Evolutionary conservation across 2,888 invertebrate species (phyloP).

Genomic region (Resseliella maxima): DNA sequence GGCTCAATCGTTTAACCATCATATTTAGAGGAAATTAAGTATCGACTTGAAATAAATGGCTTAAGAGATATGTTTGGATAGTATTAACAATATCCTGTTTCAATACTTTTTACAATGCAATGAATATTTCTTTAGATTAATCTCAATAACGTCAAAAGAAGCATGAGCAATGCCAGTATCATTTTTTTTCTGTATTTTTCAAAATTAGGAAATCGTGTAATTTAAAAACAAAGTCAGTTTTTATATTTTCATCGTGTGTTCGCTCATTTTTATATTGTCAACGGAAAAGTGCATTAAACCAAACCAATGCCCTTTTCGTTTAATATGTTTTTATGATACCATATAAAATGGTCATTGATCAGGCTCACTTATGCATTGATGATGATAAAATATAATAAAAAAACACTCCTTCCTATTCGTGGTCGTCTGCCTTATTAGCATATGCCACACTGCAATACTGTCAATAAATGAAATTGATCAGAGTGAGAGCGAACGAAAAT

Average conservation of each 20-base stretch:
- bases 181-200: not conserved
- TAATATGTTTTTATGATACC: not conserved
- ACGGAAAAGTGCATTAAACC: not conserved
- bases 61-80: not conserved
- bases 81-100: conserved; percentile 21
- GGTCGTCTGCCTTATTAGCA: conserved; percentile 34
- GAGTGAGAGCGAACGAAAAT: not conserved
- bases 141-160: not conserved
- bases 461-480: not conserved
- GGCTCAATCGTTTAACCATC: not conserved
- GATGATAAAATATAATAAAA: not conserved
- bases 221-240: not conserved
- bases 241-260: not conserved
- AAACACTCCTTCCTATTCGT: conserved; percentile 48
- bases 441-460: not conserved
- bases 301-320: not conserved
- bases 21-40: not conserved
- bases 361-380: conserved; percentile 21
- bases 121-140: no score
- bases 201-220: not conserved
- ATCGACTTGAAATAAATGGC: not conserved
- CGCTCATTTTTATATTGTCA: not conserved
- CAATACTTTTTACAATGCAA: not conserved
- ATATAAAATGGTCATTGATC: conserved; percentile 20
- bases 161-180: not conserved